These are phyloP conservation scores for Drosophila paulistorum DNA, from an alignment of 1,140 invertebrate genomes.

Conservation along the genomic window DNA sequence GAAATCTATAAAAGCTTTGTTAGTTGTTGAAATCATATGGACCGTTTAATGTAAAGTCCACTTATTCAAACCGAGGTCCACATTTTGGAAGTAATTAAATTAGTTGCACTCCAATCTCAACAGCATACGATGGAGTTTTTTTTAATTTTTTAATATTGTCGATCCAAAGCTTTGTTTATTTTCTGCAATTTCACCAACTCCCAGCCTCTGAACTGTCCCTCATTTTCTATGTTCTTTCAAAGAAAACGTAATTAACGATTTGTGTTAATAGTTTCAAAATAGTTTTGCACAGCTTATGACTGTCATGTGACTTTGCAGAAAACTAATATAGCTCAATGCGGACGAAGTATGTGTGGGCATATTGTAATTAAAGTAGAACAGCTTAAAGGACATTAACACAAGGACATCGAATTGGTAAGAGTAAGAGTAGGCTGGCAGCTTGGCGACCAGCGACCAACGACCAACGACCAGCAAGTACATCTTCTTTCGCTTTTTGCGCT, in stretches of 20 bases:
- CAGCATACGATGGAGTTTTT: too few species aligned
- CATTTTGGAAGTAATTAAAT: too few species aligned
- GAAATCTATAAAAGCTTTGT: too few species aligned
- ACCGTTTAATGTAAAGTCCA: too few species aligned
- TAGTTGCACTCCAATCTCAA: too few species aligned
- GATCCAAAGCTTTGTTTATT: too few species aligned
- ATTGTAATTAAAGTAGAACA: conserved; percentile 75
- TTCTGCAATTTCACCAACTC: too few species aligned
- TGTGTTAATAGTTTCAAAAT: not conserved
- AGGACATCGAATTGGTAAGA: conserved; percentile 37
- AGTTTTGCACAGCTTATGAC: not conserved
- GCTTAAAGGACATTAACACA: conserved; percentile 73
- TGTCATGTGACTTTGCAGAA: not conserved
- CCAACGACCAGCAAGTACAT: conserved; percentile 15
- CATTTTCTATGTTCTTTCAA: too few species aligned
- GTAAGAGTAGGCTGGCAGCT: conserved; percentile 43
- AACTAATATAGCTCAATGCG: not conserved
- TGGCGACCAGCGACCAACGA: conserved; percentile 32
- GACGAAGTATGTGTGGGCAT: conserved; percentile 22
- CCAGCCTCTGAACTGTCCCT: too few species aligned
- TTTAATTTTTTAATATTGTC: not conserved
- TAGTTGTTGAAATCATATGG: too few species aligned
- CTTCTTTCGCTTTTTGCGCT: conserved; percentile 57
- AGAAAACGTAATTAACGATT: not conserved
- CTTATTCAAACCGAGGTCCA: not conserved